Percentiles rank a stretch among this genome's conserved stretches.
These are phyloP conservation scores for Hemistola chrysoprasaria DNA, from an alignment of 2,888 invertebrate genomes.

Conservation along the genomic window DNA sequence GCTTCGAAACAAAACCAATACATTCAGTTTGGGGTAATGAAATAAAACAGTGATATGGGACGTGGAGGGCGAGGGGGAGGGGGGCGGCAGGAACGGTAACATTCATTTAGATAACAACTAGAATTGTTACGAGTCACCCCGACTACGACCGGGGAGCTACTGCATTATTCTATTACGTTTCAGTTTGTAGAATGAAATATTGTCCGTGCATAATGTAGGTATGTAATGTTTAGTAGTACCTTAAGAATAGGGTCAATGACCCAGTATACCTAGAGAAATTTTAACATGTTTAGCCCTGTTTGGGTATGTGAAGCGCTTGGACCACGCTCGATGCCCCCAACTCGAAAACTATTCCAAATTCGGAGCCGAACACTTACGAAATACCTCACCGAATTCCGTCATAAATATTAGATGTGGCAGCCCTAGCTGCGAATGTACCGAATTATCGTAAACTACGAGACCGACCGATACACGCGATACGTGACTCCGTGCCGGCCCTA, in stretches of 20 bases:
- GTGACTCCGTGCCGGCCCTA: constrained; percentile 30
- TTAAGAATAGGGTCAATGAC: too few species aligned
- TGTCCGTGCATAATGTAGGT: too few species aligned
- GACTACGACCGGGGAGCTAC: too few species aligned
- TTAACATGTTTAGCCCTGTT: constrained; percentile 4
- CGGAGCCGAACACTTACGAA: constrained; percentile 30
- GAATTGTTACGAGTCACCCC: too few species aligned
- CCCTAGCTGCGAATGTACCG: constrained; percentile 36
- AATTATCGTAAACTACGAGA: constrained; percentile 42
- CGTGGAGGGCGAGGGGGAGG: constrained; percentile 14
- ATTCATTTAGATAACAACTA: constrained; percentile 26
- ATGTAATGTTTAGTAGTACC: too few species aligned
- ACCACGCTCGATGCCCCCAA: too few species aligned
- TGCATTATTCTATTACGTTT: too few species aligned
- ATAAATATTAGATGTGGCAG: constrained; percentile 35
- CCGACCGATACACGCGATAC: constrained; percentile 38
- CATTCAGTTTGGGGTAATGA: constrained; percentile 24
- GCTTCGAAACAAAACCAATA: constrained; percentile 21
- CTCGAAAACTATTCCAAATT: constrained; percentile 26
- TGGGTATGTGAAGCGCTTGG: not conserved
- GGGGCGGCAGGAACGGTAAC: constrained; percentile 5
- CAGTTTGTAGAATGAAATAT: too few species aligned
- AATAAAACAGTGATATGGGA: constrained; percentile 24
- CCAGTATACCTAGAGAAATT: not conserved
- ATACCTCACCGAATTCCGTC: constrained; percentile 30